Evolutionary conservation across 2,888 invertebrate genomes (phyloP), one percentile per base, ranked within the genome.

Genomic region (Euplagia quadripunctaria): DNA sequence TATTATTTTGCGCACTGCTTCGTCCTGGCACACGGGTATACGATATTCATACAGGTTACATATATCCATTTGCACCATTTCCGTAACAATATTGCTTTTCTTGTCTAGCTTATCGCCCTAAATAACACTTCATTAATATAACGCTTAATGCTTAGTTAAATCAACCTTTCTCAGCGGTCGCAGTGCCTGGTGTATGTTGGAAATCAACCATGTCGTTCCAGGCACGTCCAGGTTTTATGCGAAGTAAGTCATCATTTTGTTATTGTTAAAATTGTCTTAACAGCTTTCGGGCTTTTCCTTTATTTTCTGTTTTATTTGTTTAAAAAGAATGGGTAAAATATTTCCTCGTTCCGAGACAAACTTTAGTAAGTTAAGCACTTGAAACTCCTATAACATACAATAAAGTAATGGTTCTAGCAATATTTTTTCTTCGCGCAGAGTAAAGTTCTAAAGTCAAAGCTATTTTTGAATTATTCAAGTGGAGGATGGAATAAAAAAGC

Each of bases 1-100:
- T 75, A 63, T 58, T 75, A 74, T 68, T 74, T 66, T 63, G 43
- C 51, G 70, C 71, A 83, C 73, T 41, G 75, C 74, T 79, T 77
- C 8, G 55, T 63, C 68, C n/a, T 66, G 51, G 46, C 55, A 58
- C 63, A 52, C 17, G 71, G 67, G 71, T 8, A 0, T 68, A 65
- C 63, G 51, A 8, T 9, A 46, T 41, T 70, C 61, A 31, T 46
- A 16, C 9, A 55, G 43, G 11, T 20, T 20, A 69, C 41, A 72
- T 16, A 9, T 17, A 41, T 55, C 55, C 64, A 52, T 64, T 49
- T 16, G 67, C 73, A 71, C 70, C 12, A 17, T 49, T 17, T 64
- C 9, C 55, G 64, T 64, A 52, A 14, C 46, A 61, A 69, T 17
- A 17, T 55, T 49, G 68, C 71, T 73, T 75, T 64, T 31, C 17